A percentile compares a stretch with the other conserved stretches of the same genome.
Conservation (phyloP, 2,888 invertebrate species). For the Trissolcus japonicus region DNA sequence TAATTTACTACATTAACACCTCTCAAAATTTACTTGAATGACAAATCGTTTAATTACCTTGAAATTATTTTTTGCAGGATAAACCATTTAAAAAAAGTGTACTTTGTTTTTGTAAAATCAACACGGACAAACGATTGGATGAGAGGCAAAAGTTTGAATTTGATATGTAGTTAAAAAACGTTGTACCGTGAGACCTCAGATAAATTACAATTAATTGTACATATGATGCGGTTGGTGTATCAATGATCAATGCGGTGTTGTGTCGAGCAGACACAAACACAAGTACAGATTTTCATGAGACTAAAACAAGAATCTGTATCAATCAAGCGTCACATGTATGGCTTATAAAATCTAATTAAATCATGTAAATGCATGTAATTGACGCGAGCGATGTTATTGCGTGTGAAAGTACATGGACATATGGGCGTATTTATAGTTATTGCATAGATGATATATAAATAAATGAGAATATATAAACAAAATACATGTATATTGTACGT, state of each 20-base stretch:
- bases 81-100: no score
- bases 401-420: constrained; percentile 53
- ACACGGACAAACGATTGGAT: constrained; percentile 1
- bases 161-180: not conserved
- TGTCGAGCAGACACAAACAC: constrained; percentile 15
- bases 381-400: constrained; percentile 52
- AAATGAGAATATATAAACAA: constrained; percentile 30
- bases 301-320: constrained; percentile 14
- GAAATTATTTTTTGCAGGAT: no score
- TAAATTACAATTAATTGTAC: constrained; percentile 30
- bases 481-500: constrained; percentile 58
- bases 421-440: constrained; percentile 41
- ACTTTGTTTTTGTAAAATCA: constrained; percentile 19
- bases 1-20: no score
- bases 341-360: constrained; percentile 52
- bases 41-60: no score
- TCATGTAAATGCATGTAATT: constrained; percentile 39
- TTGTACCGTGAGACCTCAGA: constrained; percentile 52
- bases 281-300: constrained; percentile 23
- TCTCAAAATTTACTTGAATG: no score
- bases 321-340: constrained; percentile 17
- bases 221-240: constrained; percentile 18
- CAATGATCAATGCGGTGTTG: constrained; percentile 11
- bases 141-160: not conserved
- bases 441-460: constrained; percentile 36